Conservation (phyloP, 2,888 invertebrate species). For the Philopedon plagiatum region DNA sequence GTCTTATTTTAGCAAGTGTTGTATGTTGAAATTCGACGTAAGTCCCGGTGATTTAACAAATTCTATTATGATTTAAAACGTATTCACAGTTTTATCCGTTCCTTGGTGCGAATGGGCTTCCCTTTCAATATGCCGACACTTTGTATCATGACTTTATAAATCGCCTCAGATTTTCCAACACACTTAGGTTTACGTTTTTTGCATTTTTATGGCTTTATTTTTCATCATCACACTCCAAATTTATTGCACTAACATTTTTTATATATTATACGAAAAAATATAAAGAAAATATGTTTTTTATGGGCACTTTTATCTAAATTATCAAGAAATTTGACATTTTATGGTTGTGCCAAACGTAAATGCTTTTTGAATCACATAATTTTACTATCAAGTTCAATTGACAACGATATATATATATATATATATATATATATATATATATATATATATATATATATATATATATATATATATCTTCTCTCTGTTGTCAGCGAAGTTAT, state of each 20-base stretch:
- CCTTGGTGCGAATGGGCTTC: background rate
- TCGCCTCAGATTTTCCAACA: conserved; percentile 27
- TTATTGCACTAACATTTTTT: conserved; percentile 19
- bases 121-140: conserved; percentile 28
- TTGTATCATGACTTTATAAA: conserved; percentile 31
- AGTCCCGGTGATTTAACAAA: conserved; percentile 24
- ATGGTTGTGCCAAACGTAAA: background rate
- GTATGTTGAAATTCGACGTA: conserved; percentile 10
- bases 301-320: background rate
- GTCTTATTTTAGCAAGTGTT: background rate
- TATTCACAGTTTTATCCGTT: conserved; percentile 22
- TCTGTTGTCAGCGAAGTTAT: too few species aligned
- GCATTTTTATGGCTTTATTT: conserved; percentile 41
- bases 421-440: too few species aligned
- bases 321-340: background rate
- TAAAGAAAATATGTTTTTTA: conserved; percentile 24
- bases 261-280: conserved; percentile 33
- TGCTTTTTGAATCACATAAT: background rate
- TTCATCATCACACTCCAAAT: conserved; percentile 26
- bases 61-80: conserved; percentile 35
- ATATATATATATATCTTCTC: too few species aligned
- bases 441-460: too few species aligned
- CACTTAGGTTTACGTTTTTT: conserved; percentile 32
- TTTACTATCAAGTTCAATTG: too few species aligned
- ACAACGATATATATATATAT: too few species aligned